These are phyloP conservation scores for Lerema accius DNA, from an alignment of 1,140 invertebrate genomes.

Conservation along the genomic window DNA sequence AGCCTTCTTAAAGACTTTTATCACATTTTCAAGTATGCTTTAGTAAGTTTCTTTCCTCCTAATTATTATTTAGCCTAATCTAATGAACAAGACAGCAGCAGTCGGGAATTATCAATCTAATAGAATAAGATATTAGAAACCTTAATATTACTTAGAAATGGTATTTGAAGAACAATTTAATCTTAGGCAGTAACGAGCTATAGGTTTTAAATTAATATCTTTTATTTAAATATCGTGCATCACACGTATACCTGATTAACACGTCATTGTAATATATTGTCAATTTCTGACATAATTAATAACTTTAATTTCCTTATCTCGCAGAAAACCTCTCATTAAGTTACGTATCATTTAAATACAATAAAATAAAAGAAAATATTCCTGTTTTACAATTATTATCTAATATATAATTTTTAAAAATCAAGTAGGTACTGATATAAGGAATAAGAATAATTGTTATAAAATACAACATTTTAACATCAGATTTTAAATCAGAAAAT, in stretches of 20 bases:
- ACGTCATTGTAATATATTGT: too few species aligned
- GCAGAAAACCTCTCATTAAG: too few species aligned
- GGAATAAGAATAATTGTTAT: too few species aligned
- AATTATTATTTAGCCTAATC: slow-evolving; percentile 12
- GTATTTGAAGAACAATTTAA: slow-evolving; percentile 13
- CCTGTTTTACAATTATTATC: too few species aligned
- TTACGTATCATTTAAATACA: too few species aligned
- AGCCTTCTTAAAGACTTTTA: slow-evolving; percentile 6
- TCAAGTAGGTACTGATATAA: too few species aligned
- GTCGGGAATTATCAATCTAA: slow-evolving; percentile 18
- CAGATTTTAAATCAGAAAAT: too few species aligned
- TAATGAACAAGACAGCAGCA: slow-evolving; percentile 29
- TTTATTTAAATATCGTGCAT: neutral
- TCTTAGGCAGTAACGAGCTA: slow-evolving; percentile 23
- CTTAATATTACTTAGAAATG: slow-evolving; percentile 20
- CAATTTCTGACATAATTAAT: too few species aligned
- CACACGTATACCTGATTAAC: neutral
- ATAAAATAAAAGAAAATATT: too few species aligned
- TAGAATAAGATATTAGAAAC: slow-evolving; percentile 14
- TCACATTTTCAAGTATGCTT: slow-evolving; percentile 26
- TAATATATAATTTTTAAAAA: too few species aligned
- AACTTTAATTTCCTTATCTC: too few species aligned
- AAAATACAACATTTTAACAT: too few species aligned
- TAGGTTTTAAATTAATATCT: slow-evolving; percentile 8
- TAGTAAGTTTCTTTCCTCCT: neutral